A percentile compares a stretch with the other conserved stretches of the same genome.
Evolutionary conservation across 2,797 vertebrate species (phyloP).

Genomic region (Geotrypetes seraphini): DNA sequence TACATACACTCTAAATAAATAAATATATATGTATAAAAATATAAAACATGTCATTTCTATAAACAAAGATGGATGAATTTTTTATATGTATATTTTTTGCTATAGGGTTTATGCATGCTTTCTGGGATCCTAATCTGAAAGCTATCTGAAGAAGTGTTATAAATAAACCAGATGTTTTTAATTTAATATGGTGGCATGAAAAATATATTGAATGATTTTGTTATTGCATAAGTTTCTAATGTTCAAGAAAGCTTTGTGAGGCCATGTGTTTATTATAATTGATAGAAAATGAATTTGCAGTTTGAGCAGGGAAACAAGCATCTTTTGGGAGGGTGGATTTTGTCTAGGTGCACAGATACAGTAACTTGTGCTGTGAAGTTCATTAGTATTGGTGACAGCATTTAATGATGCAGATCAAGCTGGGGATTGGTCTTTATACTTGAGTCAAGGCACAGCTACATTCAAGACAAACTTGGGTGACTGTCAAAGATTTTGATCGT

Average conservation of each 20-base stretch:
- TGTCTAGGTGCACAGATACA: slow-evolving; percentile 13
- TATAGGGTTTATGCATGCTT: slow-evolving; percentile 61
- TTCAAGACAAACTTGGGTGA: slow-evolving; percentile 19
- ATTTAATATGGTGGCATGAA: slow-evolving; percentile 43
- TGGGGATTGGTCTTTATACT: slow-evolving; percentile 9
- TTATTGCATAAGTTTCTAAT: slow-evolving; percentile 15
- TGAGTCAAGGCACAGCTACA: slow-evolving; percentile 20
- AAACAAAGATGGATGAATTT: slow-evolving; percentile 49
- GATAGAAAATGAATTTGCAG: slow-evolving; percentile 31
- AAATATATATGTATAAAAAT: slow-evolving; percentile 41
- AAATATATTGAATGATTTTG: slow-evolving; percentile 24
- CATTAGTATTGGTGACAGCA: slow-evolving; percentile 22
- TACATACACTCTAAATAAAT: slow-evolving; percentile 30
- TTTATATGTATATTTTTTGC: slow-evolving; percentile 71
- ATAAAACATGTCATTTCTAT: slow-evolving; percentile 56
- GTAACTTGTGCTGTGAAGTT: slow-evolving; percentile 3
- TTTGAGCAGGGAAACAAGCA: slow-evolving; percentile 29
- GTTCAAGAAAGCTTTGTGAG: slow-evolving; percentile 28
- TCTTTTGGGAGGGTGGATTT: slow-evolving; percentile 33
- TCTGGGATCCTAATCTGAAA: slow-evolving; percentile 47
- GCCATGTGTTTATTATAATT: slow-evolving; percentile 12
- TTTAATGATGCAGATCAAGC: slow-evolving; percentile 32
- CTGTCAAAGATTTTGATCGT: too few species aligned
- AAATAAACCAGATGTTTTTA: slow-evolving; percentile 55
- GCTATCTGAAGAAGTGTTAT: slow-evolving; percentile 37